A percentile compares a stretch with the other conserved stretches of the same genome.
phyloP scores from a whole-genome alignment of 2,113 vertebrate genomes.

The Heteronetta atricapilla region DNA sequence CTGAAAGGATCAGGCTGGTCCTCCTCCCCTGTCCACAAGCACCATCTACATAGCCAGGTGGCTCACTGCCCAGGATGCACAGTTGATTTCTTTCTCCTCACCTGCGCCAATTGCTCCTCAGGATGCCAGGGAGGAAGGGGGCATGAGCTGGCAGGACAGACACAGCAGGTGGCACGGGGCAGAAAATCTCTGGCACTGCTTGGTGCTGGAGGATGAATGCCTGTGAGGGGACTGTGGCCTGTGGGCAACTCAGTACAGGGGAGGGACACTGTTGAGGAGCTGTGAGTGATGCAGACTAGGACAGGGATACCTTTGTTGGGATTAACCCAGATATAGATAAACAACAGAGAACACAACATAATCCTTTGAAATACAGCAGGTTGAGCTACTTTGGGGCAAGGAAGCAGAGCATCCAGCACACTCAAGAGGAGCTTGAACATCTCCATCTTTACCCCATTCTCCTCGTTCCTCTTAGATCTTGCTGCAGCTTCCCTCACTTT shows the following conservation, averaged over 20 bases:
- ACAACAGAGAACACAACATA: neutral
- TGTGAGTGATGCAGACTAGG: rapidly evolving
- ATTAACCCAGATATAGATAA: neutral
- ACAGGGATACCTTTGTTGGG: neutral
- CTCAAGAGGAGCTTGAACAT: neutral
- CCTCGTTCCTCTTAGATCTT: neutral
- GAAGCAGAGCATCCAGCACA: neutral
- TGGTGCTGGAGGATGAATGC: neutral
- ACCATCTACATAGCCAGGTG: neutral
- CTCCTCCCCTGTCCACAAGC: too few species aligned
- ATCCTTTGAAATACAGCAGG: neutral
- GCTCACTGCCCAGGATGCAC: neutral
- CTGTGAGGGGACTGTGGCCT: too few species aligned
- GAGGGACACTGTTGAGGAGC: neutral
- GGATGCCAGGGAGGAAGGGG: neutral
- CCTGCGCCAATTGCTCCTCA: neutral
- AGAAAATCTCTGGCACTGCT: neutral
- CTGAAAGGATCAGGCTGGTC: neutral
- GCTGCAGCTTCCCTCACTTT: neutral
- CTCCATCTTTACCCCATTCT: neutral
- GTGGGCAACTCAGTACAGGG: neutral
- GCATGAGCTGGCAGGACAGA: rapidly evolving
- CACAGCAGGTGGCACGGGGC: neutral
- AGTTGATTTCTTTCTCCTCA: neutral
- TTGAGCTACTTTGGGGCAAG: neutral